These are phyloP conservation scores for Palythoa caribaeorum DNA, from an alignment of 92 coral and sea anemone genomes.

Conservation along the genomic window DNA sequence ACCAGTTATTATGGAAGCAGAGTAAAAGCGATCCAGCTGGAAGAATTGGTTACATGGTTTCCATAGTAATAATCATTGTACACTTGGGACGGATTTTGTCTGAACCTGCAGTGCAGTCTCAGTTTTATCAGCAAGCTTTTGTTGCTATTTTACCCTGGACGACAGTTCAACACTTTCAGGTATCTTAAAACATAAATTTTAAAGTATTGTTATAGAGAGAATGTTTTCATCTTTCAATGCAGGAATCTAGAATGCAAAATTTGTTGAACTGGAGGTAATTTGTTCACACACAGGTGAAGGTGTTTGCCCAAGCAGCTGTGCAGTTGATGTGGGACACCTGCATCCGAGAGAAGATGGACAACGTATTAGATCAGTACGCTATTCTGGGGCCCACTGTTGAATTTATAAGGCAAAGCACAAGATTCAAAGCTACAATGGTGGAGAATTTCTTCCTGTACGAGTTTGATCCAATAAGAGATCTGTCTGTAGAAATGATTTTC, in stretches of 20 bases:
- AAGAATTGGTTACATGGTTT: constrained; percentile 70
- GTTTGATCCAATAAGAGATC: constrained; percentile 79
- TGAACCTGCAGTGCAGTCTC: constrained; percentile 62
- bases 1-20: constrained; percentile 78
- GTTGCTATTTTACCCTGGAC: constrained; percentile 86
- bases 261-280: too few relatives aligned
- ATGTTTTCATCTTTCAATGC: too few relatives aligned
- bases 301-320: constrained; percentile 72
- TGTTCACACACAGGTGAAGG: constrained; percentile 55
- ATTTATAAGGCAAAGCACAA: constrained; percentile 80
- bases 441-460: constrained; percentile 87
- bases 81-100: constrained; percentile 68
- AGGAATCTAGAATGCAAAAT: background rate
- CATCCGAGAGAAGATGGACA: constrained; percentile 38
- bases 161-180: constrained; percentile 64
- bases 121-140: constrained; percentile 73
- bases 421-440: constrained; percentile 76
- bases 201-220: background rate
- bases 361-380: constrained; percentile 65
- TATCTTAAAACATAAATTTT: constrained; percentile 25
- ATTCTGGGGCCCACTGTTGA: constrained; percentile 73
- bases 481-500: constrained; percentile 84
- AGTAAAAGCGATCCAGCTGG: constrained; percentile 63
- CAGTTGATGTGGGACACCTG: constrained; percentile 84
- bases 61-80: constrained; percentile 76